Percentiles rank a stretch among this genome's conserved stretches.
These are phyloP conservation scores for Scyliorhinus canicula DNA, from an alignment of 2,797 vertebrate genomes.

Conservation along the genomic window DNA sequence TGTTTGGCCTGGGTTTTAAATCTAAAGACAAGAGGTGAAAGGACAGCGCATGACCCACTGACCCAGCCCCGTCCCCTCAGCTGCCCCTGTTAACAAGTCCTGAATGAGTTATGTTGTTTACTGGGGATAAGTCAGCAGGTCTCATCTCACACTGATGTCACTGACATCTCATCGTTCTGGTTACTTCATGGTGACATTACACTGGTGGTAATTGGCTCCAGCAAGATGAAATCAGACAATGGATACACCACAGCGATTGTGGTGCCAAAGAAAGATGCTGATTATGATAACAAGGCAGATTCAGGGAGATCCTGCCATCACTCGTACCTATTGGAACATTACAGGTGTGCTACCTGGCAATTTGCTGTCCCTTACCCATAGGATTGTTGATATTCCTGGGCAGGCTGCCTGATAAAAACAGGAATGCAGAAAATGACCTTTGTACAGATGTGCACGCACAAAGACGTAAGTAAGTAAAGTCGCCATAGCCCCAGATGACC, in stretches of 20 bases:
- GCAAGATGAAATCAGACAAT: not conserved
- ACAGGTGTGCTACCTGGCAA: not conserved
- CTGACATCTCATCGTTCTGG: not conserved
- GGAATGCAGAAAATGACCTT: not conserved
- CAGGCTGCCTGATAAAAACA: not conserved
- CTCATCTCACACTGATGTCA: not conserved
- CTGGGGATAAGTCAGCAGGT: not conserved
- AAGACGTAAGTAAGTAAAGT: no score
- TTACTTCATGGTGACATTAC: not conserved
- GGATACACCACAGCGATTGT: not conserved
- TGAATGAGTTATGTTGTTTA: conserved; percentile 17
- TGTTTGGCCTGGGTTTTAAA: not conserved
- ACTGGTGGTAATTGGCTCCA: not conserved
- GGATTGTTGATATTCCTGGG: not conserved
- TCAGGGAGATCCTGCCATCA: not conserved
- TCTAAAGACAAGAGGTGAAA: conserved; percentile 25
- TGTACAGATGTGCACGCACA: not conserved
- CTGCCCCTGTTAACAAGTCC: not conserved
- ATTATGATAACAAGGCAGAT: not conserved
- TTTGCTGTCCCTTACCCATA: not conserved
- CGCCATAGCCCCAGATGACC: no score
- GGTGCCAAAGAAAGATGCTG: no score
- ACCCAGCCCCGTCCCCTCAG: not conserved
- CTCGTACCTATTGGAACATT: not conserved
- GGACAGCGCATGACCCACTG: not conserved